Percentiles rank a stretch among this genome's conserved stretches.
phyloP scores from a whole-genome alignment of 2,888 invertebrate genomes.

The Ophion costatus region DNA sequence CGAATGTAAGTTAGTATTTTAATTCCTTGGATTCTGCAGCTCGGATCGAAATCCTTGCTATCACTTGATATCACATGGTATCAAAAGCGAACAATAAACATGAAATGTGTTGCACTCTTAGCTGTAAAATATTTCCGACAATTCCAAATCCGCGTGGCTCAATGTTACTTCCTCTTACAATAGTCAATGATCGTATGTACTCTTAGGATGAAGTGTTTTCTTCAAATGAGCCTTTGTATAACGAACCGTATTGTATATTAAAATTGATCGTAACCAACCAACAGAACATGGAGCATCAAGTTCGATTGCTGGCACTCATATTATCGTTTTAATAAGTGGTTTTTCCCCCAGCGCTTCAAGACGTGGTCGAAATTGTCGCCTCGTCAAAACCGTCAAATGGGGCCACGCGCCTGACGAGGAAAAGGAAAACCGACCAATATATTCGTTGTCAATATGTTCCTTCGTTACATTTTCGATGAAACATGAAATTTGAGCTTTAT shows the following conservation, averaged over 20 bases:
- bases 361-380: neutral
- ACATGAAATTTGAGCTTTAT: slow-evolving; percentile 11
- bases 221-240: neutral
- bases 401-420: neutral
- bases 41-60: neutral
- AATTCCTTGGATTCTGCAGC: neutral
- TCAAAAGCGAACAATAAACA: neutral
- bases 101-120: neutral
- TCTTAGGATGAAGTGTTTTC: neutral
- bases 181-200: too few relatives aligned
- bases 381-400: neutral
- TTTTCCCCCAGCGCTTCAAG: neutral
- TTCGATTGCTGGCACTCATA: neutral
- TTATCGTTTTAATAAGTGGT: neutral
- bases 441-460: neutral
- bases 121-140: neutral
- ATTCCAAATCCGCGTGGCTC: neutral
- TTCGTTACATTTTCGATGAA: neutral
- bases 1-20: neutral
- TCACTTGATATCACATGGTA: neutral
- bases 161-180: neutral
- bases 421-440: neutral
- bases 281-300: neutral
- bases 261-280: neutral
- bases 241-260: neutral